phyloP scores from a whole-genome alignment of 2,113 vertebrate genomes.

The Scomber japonicus region DNA sequence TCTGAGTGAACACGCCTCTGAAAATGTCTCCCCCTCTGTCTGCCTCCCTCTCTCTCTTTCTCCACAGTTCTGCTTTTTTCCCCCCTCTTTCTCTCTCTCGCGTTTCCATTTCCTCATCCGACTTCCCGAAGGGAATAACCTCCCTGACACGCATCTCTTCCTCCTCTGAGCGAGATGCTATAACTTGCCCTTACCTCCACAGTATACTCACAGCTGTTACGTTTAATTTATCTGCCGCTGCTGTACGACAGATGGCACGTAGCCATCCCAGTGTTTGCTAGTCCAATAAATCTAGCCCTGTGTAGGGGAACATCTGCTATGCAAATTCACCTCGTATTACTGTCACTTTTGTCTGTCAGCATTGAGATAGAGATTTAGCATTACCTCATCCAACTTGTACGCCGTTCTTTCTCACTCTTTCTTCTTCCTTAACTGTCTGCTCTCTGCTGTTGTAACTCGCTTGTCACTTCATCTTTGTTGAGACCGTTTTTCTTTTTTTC shows the following conservation, averaged over 20 bases:
- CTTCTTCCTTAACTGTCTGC: not conserved
- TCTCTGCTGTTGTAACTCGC: not conserved
- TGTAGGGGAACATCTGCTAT: conserved; percentile 75
- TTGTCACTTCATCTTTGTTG: conserved; percentile 8
- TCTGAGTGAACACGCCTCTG: not conserved
- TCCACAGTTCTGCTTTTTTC: not conserved
- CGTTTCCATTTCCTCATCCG: conserved; percentile 24
- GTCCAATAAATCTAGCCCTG: conserved; percentile 64
- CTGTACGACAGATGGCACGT: conserved; percentile 70
- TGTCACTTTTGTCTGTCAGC: conserved; percentile 65
- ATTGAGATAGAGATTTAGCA: conserved; percentile 46
- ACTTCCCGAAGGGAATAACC: conserved; percentile 52
- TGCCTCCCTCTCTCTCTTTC: not conserved
- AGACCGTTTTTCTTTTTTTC: not conserved
- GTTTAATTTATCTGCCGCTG: conserved; percentile 67
- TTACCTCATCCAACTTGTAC: conserved; percentile 39
- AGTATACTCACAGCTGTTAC: conserved; percentile 56
- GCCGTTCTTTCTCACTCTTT: not conserved
- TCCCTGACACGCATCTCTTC: conserved; percentile 36
- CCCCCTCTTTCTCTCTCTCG: not conserved
- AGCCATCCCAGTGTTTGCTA: conserved; percentile 61
- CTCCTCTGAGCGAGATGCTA: conserved; percentile 37
- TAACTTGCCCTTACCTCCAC: conserved; percentile 57
- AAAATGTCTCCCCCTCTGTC: not conserved
- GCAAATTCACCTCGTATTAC: conserved; percentile 65